These are phyloP conservation scores for Syngnathus rostellatus DNA, from an alignment of 2,797 vertebrate genomes.

Conservation along the genomic window DNA sequence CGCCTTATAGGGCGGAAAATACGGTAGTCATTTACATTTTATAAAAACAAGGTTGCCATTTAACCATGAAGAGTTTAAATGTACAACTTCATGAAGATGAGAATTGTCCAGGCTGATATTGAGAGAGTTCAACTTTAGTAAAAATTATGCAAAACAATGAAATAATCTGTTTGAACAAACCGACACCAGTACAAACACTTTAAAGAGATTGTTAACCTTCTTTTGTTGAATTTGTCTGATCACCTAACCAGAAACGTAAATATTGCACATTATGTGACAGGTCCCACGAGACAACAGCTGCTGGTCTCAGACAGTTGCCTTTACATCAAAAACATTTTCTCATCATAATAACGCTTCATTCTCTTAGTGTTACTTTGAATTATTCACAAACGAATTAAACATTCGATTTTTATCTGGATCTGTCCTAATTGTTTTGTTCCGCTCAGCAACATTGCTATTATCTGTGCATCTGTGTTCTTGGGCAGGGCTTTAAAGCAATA, in stretches of 20 bases:
- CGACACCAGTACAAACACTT: not conserved
- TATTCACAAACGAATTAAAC: not conserved
- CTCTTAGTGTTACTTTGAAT: not conserved
- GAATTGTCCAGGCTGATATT: not conserved
- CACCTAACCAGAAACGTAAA: not conserved
- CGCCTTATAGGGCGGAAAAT: too few relatives aligned
- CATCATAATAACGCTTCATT: not conserved
- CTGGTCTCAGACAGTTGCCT: not conserved
- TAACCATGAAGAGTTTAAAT: not conserved
- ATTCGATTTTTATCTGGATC: not conserved
- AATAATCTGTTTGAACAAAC: too few relatives aligned
- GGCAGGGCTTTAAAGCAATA: too few relatives aligned
- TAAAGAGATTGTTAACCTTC: not conserved
- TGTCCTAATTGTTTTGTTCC: not conserved
- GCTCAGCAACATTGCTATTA: not conserved
- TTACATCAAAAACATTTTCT: not conserved
- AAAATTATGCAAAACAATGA: not conserved
- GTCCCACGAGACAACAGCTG: not conserved
- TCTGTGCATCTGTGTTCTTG: not conserved
- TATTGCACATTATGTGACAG: not conserved
- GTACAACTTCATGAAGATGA: not conserved
- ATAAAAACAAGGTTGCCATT: not conserved
- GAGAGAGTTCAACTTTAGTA: not conserved
- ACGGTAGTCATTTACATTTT: not conserved
- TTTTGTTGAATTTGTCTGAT: not conserved